Percentiles rank a stretch among this genome's conserved stretches.
Evolutionary conservation across 1,140 invertebrate genomes (phyloP).

Genomic region (Ceratoteleas bidentatus): DNA sequence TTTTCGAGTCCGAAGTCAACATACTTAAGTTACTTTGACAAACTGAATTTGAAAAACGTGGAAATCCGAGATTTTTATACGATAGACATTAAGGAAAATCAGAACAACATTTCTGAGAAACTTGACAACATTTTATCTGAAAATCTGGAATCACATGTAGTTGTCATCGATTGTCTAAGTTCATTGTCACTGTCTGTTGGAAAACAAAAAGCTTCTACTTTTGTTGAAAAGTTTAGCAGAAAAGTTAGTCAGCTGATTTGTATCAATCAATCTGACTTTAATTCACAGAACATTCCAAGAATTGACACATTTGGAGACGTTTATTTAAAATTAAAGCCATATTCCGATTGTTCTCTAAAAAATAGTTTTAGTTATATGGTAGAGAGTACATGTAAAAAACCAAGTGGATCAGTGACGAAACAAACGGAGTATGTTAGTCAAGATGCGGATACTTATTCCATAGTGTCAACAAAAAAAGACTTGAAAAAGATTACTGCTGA

Average conservation of each 20-base stretch:
- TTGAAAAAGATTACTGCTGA: slow-evolving; percentile 36
- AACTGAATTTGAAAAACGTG: slow-evolving; percentile 62
- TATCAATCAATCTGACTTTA: slow-evolving; percentile 75
- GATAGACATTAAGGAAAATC: slow-evolving; percentile 59
- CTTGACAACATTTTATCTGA: slow-evolving; percentile 56
- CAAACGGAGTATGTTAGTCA: slow-evolving; percentile 71
- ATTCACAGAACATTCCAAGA: slow-evolving; percentile 67
- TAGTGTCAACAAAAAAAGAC: slow-evolving; percentile 59
- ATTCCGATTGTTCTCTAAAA: slow-evolving; percentile 19
- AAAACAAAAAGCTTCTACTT: slow-evolving; percentile 67
- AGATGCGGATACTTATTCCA: slow-evolving; percentile 64
- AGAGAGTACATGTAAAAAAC: slow-evolving; percentile 67
- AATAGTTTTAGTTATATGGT: slow-evolving; percentile 70
- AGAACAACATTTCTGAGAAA: slow-evolving; percentile 62
- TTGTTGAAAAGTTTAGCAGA: slow-evolving; percentile 71
- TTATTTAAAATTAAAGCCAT: slow-evolving; percentile 72
- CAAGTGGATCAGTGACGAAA: slow-evolving; percentile 67
- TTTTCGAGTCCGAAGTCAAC: slow-evolving; percentile 69
- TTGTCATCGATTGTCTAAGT: slow-evolving; percentile 76
- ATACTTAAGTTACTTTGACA: slow-evolving; percentile 57
- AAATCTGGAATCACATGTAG: slow-evolving; percentile 56
- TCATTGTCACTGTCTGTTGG: slow-evolving; percentile 71
- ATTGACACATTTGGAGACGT: slow-evolving; percentile 75
- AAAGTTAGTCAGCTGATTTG: slow-evolving; percentile 73
- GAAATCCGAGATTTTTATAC: slow-evolving; percentile 74